Evolutionary conservation across 2,888 invertebrate genomes (phyloP), one percentile per base, ranked within the genome.

Genomic region (Drosophila pseudotakahashii): DNA sequence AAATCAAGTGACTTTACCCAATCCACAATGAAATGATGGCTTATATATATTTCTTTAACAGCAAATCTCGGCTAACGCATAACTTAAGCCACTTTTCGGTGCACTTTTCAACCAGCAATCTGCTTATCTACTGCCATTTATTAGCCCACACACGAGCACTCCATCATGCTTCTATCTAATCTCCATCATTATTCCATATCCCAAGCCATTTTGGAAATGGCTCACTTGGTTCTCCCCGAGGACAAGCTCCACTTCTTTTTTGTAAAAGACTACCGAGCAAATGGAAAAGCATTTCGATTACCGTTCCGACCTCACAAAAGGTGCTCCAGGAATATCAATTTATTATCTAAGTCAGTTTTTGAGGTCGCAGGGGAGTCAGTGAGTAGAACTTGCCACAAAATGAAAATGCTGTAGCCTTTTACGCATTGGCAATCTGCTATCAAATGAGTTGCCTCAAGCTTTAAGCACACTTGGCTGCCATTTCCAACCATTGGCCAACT

Each of bases 211-310:
- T 36, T 34, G 14, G 16, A 47, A 42, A 41, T 58, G 30, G 30
- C 53, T 52, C 61, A 53, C 73, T 54, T 54, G 53, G 37, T 36
- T 23, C 26, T 41, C 54, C 54, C 32, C 34, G 19, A 39, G 50
- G 64, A 51, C 37, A n/a, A 26, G 5, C 30, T 42, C 7, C 37
- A 19, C 34, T 34, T 34, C 10, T 34, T 34, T 34, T 23, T 37
- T 36, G 19, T 45, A 5, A 10, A 16, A 39, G 30, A 44, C 41
- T 23, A 45, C 30, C 36, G 41, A 58, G 58, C 47, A 44, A 44
- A 72, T 68, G 63, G 73, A 55, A 51, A 44, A 73, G 44, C 70
- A 70, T 73, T 66, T 74, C 72, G 67, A 58, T 66, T 74, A 67
- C 68, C 59, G 57, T 32, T 68, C 71, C n/a, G n/a, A 41, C 47